Base-by-base conservation (phyloP, 2,797 vertebrate genomes). In the Myotis vivesi region DNA sequence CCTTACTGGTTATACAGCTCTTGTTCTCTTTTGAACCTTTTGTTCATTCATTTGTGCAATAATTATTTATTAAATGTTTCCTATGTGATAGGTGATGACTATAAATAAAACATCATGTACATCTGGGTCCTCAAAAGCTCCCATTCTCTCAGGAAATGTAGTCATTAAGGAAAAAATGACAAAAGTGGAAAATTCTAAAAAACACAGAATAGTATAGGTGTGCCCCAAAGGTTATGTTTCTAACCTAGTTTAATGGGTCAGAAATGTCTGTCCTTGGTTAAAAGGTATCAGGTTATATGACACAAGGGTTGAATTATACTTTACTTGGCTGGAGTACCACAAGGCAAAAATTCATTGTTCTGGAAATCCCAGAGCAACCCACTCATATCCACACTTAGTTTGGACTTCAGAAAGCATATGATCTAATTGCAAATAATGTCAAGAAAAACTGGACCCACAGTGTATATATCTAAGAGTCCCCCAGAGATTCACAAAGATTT, bases 21-120 rank as follows among this genome's bases (percentile, higher is more conserved):
- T 88, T 91, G 2, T 36, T 87, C 88, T 68, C 17, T 94, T 95
- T 93, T 94, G 53, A 81, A 51, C 30, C 5, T 62, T 96, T 95
- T 87, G 64, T 55, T 85, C 44, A 19, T 81, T 79, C 81, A 93
- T 84, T 57, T 94, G 85, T 82, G 41, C 55, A 92, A 68, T 36
- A 79, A 55, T 79, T 94, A 92, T 89, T 85, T 88, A 71, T 92
- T 96, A 75, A 91, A 80, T 95, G 23, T 79, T 23, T 86, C 23
- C 51, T 92, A 15, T 68, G 16, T 86, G 75, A 75, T 84, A 71
- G 16, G 16, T 94, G 44, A 53, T 82, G 46, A 38, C 57, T 92
- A 79, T 69, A 96, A 93, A 87, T 83, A 93, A 93, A 44, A 83
- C 23, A 75, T 51, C 23, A 9, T 84, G 30, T 66, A 87, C 12